Base-by-base conservation (phyloP, 2,888 invertebrate species). In the Tetragonisca angustula region DNA sequence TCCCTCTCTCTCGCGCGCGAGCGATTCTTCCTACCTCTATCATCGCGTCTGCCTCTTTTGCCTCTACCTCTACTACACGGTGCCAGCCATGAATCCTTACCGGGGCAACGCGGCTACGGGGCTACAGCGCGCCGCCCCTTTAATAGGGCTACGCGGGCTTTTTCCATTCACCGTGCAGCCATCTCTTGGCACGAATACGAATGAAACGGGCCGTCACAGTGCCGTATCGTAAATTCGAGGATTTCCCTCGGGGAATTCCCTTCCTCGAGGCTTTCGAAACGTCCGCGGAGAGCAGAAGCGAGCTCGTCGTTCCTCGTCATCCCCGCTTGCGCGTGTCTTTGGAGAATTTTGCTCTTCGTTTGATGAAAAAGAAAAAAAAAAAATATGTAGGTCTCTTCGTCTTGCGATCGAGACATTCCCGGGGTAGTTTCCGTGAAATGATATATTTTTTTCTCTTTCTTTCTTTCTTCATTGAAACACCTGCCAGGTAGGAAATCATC, bases 61-160 rank as follows among this genome's bases (percentile, higher is more conserved):
- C 78, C 76, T 81, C 84, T 83, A 76, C 80, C 86, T 72, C 78
- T 84, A 87, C 90, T 43, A 17, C 17, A 21, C 52, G 17, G 80
- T 88, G 93, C 93, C 94, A 94, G 94, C 94, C 94, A 94, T 94
- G 94, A 94, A 94, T 94, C 94, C 94, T 92, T 89, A 91, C 92
- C 91, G 92, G 92, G 88, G 91, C 92, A 88, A 89, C 88, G 76
- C 80, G 88, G 91, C 92, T 88, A 89, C 87, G 77, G 85, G 87
- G 86, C 79, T 83, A 72, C 68, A 83, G 88, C 91, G 91, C 92
- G 89, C 93, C 94, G 94, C 94, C 94, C 94, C 93, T 93, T 94
- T 94, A 94, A 94, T 94, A 92, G 96, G 95, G 92, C 93, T 92
- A 91, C 91, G 91, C 89, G 88, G 91, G 90, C 91, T 92, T 94